Conservation (phyloP, 2,113 vertebrate species). For the Embiotoca jacksoni region DNA sequence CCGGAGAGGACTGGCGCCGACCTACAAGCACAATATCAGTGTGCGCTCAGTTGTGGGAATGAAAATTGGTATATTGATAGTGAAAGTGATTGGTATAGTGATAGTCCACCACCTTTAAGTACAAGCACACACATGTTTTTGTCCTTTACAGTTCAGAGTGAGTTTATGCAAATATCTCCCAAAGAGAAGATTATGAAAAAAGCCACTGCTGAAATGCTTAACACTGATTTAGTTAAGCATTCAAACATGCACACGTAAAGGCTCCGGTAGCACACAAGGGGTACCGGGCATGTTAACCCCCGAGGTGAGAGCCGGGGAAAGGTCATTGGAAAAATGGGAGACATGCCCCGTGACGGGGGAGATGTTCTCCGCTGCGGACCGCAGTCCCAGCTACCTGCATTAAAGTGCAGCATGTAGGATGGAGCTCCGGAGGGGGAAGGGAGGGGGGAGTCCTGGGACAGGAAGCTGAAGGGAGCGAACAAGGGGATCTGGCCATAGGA, state of each 20-base stretch:
- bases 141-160: not conserved
- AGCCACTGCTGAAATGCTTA: slow-evolving; percentile 53
- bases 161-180: slow-evolving; percentile 29
- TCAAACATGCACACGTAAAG: slow-evolving; percentile 54
- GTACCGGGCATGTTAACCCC: slow-evolving; percentile 79
- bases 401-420: slow-evolving; percentile 75
- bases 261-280: slow-evolving; percentile 75
- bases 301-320: slow-evolving; percentile 35
- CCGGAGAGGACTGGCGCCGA: slow-evolving; percentile 88
- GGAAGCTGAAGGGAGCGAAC: slow-evolving; percentile 79
- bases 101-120: too few species aligned
- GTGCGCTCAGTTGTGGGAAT: not conserved
- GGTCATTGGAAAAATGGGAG: slow-evolving; percentile 65
- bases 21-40: slow-evolving; percentile 73
- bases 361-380: slow-evolving; percentile 56
- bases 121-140: too few species aligned
- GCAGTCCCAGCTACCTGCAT: slow-evolving; percentile 82
- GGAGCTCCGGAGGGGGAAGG: slow-evolving; percentile 77
- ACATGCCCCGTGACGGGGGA: slow-evolving; percentile 57
- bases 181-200: slow-evolving; percentile 39
- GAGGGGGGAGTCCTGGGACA: slow-evolving; percentile 83
- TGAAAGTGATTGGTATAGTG: too few species aligned
- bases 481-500: slow-evolving; percentile 85
- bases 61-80: not conserved
- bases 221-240: slow-evolving; percentile 48